Evolutionary conservation across 2,888 invertebrate genomes (phyloP).

Genomic region (Dicranocentrus wangi): DNA sequence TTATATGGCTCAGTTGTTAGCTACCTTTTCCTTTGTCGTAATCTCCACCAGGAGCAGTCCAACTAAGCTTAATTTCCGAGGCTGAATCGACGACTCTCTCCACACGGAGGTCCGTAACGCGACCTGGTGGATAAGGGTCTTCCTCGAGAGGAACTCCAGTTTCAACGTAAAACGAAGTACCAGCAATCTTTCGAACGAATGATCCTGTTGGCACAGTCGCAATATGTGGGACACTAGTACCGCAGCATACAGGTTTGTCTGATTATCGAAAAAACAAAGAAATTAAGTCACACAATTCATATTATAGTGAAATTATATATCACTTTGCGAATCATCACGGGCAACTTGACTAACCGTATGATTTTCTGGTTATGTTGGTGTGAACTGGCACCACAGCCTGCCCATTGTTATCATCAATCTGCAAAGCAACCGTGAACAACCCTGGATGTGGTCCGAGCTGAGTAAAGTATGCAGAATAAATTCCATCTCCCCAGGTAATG

Average conservation of each 20-base stretch:
- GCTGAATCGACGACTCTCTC: slow-evolving; percentile 72
- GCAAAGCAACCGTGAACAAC: slow-evolving; percentile 74
- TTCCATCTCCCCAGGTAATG: slow-evolving; percentile 75
- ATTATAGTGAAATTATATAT: too few relatives aligned
- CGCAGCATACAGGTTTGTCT: slow-evolving; percentile 73
- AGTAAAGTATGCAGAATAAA: slow-evolving; percentile 75
- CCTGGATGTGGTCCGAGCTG: slow-evolving; percentile 73
- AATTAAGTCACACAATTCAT: too few relatives aligned
- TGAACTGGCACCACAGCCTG: slow-evolving; percentile 72
- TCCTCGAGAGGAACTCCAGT: slow-evolving; percentile 69
- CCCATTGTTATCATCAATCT: slow-evolving; percentile 73
- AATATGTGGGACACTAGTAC: slow-evolving; percentile 73
- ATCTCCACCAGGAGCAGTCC: slow-evolving; percentile 75
- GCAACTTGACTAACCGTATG: slow-evolving; percentile 68
- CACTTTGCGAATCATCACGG: not conserved
- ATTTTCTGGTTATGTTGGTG: slow-evolving; percentile 71
- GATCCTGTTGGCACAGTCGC: slow-evolving; percentile 72
- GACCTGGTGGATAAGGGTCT: slow-evolving; percentile 74
- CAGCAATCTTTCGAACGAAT: slow-evolving; percentile 73
- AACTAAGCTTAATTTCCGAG: slow-evolving; percentile 74
- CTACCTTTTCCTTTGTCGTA: slow-evolving; percentile 74
- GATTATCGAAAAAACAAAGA: slow-evolving; percentile 23
- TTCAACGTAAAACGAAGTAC: slow-evolving; percentile 73
- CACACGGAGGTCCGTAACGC: slow-evolving; percentile 74
- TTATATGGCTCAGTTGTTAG: too few relatives aligned